Conservation (phyloP, 2,888 invertebrate species). For the Esperia sulphurella region DNA sequence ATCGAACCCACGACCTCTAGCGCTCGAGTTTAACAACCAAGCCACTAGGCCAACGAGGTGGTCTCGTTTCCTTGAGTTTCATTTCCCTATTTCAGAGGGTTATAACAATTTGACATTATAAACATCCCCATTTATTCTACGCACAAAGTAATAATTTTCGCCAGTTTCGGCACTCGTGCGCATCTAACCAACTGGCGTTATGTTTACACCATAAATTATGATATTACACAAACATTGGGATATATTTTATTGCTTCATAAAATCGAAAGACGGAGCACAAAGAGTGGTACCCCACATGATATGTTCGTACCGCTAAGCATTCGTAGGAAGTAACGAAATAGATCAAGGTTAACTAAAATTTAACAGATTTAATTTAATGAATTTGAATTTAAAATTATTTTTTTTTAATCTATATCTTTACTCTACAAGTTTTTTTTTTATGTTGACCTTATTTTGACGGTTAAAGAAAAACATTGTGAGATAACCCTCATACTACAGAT, state of each 20-base stretch:
- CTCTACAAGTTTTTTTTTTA: too few species aligned
- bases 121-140: conserved; percentile 1
- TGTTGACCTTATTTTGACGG: too few species aligned
- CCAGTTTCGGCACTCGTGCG: conserved; percentile 23
- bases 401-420: too few species aligned
- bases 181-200: conserved; percentile 21
- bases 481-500: too few species aligned
- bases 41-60: too few species aligned
- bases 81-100: too few species aligned
- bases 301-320: conserved; percentile 22
- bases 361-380: neutral
- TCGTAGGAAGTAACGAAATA: conserved; percentile 23
- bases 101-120: conserved; percentile 1
- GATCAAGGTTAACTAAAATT: conserved; percentile 9
- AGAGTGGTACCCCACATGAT: conserved; percentile 26
- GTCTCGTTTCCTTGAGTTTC: too few species aligned
- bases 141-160: conserved; percentile 6
- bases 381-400: too few species aligned
- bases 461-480: too few species aligned
- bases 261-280: conserved; percentile 47
- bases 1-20: too few species aligned
- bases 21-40: too few species aligned
- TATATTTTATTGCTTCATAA: conserved; percentile 67
- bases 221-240: conserved; percentile 65
- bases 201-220: conserved; percentile 71